Evolutionary conservation across 37 sponge, comb jelly and placozoan species (phyloP).

Genomic region (Mnemiopsis leidyi): DNA sequence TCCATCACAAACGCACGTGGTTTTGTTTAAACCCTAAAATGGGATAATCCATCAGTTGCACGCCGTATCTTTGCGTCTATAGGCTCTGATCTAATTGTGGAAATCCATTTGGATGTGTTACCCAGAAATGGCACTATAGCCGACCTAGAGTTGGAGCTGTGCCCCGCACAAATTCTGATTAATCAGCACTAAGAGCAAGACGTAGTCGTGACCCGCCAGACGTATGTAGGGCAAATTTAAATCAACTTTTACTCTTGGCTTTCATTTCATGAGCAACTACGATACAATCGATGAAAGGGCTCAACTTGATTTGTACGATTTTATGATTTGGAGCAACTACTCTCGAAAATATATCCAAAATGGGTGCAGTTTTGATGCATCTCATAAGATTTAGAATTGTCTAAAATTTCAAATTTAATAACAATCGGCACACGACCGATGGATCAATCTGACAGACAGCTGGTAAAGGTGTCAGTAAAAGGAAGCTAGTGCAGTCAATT

Average conservation of each 20-base stretch:
- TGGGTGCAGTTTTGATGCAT: too few relatives aligned
- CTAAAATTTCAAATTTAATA: neutral
- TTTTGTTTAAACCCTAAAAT: constrained; percentile 37
- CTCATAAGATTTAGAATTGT: too few relatives aligned
- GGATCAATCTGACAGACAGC: neutral
- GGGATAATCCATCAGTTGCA: constrained; percentile 19
- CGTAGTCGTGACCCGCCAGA: neutral
- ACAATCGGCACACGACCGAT: neutral
- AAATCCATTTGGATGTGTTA: constrained; percentile 24
- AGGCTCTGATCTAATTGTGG: constrained; percentile 33
- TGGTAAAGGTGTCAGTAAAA: neutral
- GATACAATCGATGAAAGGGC: too few relatives aligned
- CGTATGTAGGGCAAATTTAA: neutral
- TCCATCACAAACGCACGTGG: constrained; percentile 34
- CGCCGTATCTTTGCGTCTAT: constrained; percentile 4
- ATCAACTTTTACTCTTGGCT: neutral
- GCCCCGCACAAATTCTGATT: neutral
- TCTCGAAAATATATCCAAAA: too few relatives aligned
- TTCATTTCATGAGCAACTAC: neutral
- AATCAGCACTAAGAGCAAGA: neutral
- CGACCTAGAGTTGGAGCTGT: neutral
- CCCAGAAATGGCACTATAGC: neutral
- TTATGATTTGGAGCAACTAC: too few relatives aligned
- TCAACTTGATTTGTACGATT: too few relatives aligned
- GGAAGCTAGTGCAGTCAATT: neutral